Evolutionary conservation across 2,113 vertebrate species (phyloP).

Genomic region (Ctenodactylus gundi): DNA sequence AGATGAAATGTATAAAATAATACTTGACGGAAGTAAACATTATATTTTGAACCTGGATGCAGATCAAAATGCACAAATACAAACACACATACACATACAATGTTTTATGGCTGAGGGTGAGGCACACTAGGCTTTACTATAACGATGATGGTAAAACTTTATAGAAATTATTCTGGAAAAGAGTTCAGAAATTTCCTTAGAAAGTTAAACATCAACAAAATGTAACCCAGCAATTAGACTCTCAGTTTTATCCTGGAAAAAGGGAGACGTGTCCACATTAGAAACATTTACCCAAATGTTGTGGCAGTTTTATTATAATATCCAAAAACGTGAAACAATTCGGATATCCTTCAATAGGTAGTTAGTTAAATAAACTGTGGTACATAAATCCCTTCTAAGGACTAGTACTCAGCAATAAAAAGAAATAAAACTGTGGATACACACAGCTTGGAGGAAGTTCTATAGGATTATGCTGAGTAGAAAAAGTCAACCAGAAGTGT

Average conservation of each 20-base stretch:
- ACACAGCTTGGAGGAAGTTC: not conserved
- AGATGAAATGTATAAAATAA: not conserved
- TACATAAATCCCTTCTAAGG: too few species aligned
- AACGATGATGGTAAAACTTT: not conserved
- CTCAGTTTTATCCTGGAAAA: not conserved
- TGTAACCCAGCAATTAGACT: not conserved
- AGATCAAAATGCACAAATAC: not conserved
- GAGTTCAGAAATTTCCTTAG: not conserved
- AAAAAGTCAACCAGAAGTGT: not conserved
- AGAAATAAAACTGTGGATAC: not conserved
- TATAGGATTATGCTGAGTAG: not conserved
- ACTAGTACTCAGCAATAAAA: not conserved
- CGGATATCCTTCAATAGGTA: not conserved
- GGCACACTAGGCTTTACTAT: not conserved
- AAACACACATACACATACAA: not conserved
- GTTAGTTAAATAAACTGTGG: not conserved
- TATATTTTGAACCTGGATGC: not conserved
- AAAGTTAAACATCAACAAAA: not conserved
- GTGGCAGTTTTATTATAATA: not conserved
- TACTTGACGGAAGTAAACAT: not conserved
- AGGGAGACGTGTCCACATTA: not conserved
- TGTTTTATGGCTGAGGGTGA: not conserved
- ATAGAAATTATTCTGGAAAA: not conserved
- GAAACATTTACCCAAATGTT: not conserved
- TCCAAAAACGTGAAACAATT: not conserved